A percentile compares a stretch with the other conserved stretches of the same genome.
Conservation (phyloP, 1,140 invertebrate species). For the Monomorium pharaonis region DNA sequence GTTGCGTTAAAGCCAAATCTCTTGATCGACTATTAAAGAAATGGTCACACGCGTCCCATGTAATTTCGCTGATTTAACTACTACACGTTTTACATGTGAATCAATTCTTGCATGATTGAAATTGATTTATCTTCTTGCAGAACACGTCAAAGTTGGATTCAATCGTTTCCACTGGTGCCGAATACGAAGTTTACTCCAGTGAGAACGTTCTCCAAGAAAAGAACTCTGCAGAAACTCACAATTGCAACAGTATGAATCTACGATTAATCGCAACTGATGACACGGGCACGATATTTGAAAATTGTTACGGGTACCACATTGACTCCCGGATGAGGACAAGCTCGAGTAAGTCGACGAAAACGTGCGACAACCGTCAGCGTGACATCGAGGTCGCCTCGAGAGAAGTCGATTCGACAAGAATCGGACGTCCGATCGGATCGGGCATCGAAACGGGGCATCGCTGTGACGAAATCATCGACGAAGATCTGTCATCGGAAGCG, state of each 20-base stretch:
- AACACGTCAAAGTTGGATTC: neutral
- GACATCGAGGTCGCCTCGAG: too few species aligned
- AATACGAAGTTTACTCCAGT: neutral
- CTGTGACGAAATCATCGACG: neutral
- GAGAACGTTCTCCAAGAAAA: neutral
- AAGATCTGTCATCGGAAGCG: conserved; percentile 37
- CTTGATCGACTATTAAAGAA: conserved; percentile 31
- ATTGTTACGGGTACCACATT: neutral
- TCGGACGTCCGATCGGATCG: neutral
- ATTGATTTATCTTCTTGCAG: neutral
- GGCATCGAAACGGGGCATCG: neutral
- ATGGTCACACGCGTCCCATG: conserved; percentile 15
- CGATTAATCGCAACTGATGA: neutral
- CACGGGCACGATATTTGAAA: neutral
- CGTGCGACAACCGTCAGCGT: neutral
- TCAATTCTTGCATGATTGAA: neutral
- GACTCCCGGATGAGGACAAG: neutral
- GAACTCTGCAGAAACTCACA: neutral
- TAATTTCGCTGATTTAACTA: neutral
- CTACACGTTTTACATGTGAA: neutral
- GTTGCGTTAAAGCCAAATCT: conserved; percentile 22
- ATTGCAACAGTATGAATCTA: neutral
- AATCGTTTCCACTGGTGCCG: neutral
- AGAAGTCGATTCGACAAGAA: neutral
- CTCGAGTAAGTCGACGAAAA: neutral